Evolutionary conservation across 2,113 vertebrate species (phyloP).

Genomic region (Nycticorax nycticorax): DNA sequence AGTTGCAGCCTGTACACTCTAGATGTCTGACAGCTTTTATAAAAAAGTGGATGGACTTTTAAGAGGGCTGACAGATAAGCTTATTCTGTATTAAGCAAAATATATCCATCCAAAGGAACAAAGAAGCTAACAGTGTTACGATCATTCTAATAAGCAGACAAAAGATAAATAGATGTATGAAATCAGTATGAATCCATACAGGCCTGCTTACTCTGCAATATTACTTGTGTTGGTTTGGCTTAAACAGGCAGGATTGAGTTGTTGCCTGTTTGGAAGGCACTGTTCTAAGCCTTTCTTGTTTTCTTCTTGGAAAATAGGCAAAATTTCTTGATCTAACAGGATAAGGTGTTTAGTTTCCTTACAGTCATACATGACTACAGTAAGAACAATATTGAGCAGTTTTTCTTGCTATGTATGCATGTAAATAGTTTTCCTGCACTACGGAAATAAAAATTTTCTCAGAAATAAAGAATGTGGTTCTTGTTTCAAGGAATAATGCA

Average conservation of each 20-base stretch:
- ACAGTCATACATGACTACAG: not conserved
- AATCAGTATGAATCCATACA: not conserved
- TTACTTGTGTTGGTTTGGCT: not conserved
- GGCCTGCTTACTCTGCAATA: not conserved
- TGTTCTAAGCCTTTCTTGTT: not conserved
- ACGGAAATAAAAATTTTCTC: not conserved
- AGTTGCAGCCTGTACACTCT: not conserved
- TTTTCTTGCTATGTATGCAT: not conserved
- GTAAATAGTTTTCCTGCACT: not conserved
- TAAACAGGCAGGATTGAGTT: not conserved
- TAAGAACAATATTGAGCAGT: not conserved
- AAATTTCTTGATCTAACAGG: not conserved
- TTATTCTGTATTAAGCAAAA: not conserved
- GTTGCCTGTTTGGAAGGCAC: not conserved
- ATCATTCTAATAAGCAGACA: not conserved
- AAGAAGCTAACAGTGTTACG: not conserved
- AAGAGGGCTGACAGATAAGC: not conserved
- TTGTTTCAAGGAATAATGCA: not conserved
- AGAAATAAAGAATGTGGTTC: not conserved
- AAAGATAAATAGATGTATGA: not conserved
- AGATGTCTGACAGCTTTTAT: not conserved
- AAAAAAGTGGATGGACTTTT: not conserved
- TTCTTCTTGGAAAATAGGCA: not conserved
- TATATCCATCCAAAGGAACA: not conserved
- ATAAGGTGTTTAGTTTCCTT: not conserved